phyloP scores from a whole-genome alignment of 2,888 invertebrate genomes.

The Anoncus sp. region DNA sequence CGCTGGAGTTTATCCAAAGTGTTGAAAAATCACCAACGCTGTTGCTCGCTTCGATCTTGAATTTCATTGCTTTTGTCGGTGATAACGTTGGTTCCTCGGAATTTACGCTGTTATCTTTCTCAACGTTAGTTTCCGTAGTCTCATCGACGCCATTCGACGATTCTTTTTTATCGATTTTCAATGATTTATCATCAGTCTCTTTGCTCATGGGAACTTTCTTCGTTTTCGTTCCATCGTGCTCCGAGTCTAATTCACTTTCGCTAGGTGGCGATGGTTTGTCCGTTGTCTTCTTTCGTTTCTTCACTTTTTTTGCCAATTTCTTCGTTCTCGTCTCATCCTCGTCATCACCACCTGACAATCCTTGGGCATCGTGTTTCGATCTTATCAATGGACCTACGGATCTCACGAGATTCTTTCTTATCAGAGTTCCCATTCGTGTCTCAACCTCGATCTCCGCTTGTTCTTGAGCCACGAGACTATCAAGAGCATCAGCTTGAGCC shows the following conservation, averaged over 20 bases:
- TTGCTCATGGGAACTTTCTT: slow-evolving; percentile 46
- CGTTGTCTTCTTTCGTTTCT: slow-evolving; percentile 70
- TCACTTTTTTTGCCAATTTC: slow-evolving; percentile 69
- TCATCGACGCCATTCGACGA: slow-evolving; percentile 38
- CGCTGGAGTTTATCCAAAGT: slow-evolving; percentile 70
- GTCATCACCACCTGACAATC: slow-evolving; percentile 46
- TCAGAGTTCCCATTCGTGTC: slow-evolving; percentile 73
- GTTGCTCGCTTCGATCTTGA: slow-evolving; percentile 79
- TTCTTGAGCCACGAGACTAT: slow-evolving; percentile 80
- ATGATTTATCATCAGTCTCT: slow-evolving; percentile 42
- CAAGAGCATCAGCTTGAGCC: slow-evolving; percentile 79
- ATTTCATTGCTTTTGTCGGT: slow-evolving; percentile 61
- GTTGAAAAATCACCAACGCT: slow-evolving; percentile 80
- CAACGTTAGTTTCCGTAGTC: background rate
- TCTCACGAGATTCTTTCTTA: slow-evolving; percentile 63
- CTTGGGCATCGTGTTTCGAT: slow-evolving; percentile 62
- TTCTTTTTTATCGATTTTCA: slow-evolving; percentile 5
- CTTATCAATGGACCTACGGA: slow-evolving; percentile 15
- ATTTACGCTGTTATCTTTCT: slow-evolving; percentile 1
- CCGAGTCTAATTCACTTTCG: slow-evolving; percentile 45
- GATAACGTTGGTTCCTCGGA: slow-evolving; percentile 6
- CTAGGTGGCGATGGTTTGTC: slow-evolving; percentile 67
- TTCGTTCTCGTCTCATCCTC: slow-evolving; percentile 46
- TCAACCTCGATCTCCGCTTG: slow-evolving; percentile 80
- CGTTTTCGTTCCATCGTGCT: slow-evolving; percentile 21